Evolutionary conservation across 2,888 invertebrate species (phyloP).

Genomic region (Diloba caeruleocephala): DNA sequence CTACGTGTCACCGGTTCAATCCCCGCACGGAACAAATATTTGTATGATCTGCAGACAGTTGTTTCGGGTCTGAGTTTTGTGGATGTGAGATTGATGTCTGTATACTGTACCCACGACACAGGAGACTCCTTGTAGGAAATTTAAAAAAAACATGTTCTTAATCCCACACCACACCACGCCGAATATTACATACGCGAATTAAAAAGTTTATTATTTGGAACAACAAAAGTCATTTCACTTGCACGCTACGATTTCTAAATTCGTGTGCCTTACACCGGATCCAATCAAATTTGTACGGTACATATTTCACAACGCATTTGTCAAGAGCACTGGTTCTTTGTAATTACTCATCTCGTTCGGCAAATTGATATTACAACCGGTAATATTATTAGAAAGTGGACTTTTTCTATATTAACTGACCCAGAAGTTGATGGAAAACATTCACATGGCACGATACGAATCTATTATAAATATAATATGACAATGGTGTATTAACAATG

Average conservation of each 20-base stretch:
- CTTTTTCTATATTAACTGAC: constrained; percentile 55
- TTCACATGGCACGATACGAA: constrained; percentile 69
- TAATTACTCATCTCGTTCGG: constrained; percentile 82
- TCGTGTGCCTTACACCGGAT: constrained; percentile 61
- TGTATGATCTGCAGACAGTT: no score
- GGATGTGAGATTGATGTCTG: no score
- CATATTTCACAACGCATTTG: constrained; percentile 85
- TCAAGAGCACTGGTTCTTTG: constrained; percentile 76
- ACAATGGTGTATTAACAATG: constrained; percentile 81
- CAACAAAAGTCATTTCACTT: constrained; percentile 23
- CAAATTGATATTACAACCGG: constrained; percentile 83
- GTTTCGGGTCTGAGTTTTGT: no score
- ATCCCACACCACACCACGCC: no score
- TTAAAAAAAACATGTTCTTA: no score
- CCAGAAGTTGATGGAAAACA: constrained; percentile 63
- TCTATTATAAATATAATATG: constrained; percentile 81
- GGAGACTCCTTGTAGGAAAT: no score
- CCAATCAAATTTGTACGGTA: constrained; percentile 82
- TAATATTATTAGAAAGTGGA: constrained; percentile 71
- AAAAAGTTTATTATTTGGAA: constrained; percentile 23
- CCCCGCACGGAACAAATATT: no score
- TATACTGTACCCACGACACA: no score
- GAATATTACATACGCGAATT: constrained; percentile 15
- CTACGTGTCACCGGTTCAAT: no score
- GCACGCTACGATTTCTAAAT: constrained; percentile 36